A percentile compares a stretch with the other conserved stretches of the same genome.
Evolutionary conservation across 53 echinoderm and acorn worm genomes (phyloP).

Genomic region (Zoroaster sp.): DNA sequence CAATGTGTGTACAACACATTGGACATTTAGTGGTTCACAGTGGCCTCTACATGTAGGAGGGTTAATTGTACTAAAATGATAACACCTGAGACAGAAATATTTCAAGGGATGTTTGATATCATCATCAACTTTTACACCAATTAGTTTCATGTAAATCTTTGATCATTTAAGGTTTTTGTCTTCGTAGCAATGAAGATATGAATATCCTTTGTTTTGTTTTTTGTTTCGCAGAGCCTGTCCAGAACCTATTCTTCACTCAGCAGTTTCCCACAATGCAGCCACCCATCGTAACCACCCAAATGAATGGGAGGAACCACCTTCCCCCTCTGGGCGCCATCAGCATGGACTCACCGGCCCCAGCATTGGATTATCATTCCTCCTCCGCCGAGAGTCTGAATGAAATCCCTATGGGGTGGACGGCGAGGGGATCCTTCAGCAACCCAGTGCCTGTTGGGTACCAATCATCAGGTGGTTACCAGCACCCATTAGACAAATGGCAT

Average conservation of each 20-base stretch:
- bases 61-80: no score
- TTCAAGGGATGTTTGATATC: no score
- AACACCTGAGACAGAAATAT: no score
- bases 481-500: background rate
- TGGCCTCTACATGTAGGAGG: no score
- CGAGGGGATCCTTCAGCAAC: slow-evolving; percentile 11
- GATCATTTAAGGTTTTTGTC: no score
- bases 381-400: slow-evolving; percentile 91
- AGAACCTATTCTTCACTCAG: slow-evolving; percentile 46
- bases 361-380: slow-evolving; percentile 80
- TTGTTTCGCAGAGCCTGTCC: slow-evolving; percentile 15
- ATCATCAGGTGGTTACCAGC: background rate
- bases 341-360: slow-evolving; percentile 66
- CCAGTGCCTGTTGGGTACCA: background rate
- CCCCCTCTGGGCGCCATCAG: slow-evolving; percentile 63
- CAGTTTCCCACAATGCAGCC: slow-evolving; percentile 18
- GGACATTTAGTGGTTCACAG: no score
- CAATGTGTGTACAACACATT: no score
- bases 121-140: no score
- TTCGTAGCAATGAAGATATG: no score
- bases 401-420: slow-evolving; percentile 48
- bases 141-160: no score
- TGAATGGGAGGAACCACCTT: background rate
- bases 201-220: background rate
- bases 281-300: background rate